Base-by-base conservation (phyloP, 2,888 invertebrate genomes). In the Pterobdella sp. region DNA sequence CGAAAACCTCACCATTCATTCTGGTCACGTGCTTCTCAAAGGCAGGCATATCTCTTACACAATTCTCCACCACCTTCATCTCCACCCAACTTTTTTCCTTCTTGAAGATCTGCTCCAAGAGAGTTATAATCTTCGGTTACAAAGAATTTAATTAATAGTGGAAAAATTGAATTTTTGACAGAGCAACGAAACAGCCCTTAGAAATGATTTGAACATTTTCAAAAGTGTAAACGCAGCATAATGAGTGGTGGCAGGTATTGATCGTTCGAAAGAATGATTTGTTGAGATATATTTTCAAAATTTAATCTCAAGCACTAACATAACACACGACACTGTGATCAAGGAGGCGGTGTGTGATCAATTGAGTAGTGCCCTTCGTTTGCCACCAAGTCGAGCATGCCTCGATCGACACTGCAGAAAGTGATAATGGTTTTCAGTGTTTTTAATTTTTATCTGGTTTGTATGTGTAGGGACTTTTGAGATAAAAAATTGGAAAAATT, bases 341-440 rank as follows among this genome's bases (percentile, higher is more conserved):
- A 56, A 56, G 14, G 60, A 56, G 60, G 26, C 60, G 60, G 60
- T 56, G 60, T 26, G 60, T 56, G 26, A 56, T 56, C 60, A 56
- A 26, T 26, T 56, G 60, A 26, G 60, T 56, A 26, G 60, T 56
- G 4, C 26, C 26, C 26, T 56, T n/a, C 4, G 60, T 26, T 22
- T 3, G 60, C 60, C 60, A 56, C 60, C 60, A 56, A 22, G 60
- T 56, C n/a, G 60, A 26, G 60, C 60, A 56, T n/a, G 60, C 26
- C 26, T 56, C 60, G 18, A 56, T 56, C n/a, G 60, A 56, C 18
- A 56, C 60, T 56, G n/a, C 3, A 22, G 60, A 26, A 14, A 26
- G 60, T 14, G 4, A n/a, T 26, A 56, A 26, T 56, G 10, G 26
- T 18, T 56, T 22, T 22, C 3, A 14, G 18, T 56, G 60, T 56